A percentile compares a stretch with the other conserved stretches of the same genome.
These are phyloP conservation scores for Ailurus styani DNA, from an alignment of 2,113 vertebrate genomes.

Conservation along the genomic window DNA sequence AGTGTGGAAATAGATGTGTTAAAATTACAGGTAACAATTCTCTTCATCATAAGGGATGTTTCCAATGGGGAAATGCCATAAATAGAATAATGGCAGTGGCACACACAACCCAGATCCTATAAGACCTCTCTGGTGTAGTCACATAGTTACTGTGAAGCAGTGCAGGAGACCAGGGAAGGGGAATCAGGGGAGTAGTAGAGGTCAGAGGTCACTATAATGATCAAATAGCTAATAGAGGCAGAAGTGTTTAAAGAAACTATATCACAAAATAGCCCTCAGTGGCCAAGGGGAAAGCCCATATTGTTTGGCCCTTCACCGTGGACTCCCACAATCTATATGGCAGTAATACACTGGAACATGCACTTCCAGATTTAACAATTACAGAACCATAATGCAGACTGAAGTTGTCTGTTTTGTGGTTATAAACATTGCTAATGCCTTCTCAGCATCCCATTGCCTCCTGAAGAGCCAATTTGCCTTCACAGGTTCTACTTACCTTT, in stretches of 20 bases:
- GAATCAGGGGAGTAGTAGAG: neutral
- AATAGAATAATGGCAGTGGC: neutral
- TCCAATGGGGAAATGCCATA: neutral
- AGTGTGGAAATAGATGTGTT: neutral
- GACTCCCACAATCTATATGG: neutral
- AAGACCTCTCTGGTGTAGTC: neutral
- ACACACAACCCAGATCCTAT: too few species aligned
- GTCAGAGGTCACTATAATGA: neutral
- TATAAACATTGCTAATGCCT: neutral
- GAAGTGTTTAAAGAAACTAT: neutral
- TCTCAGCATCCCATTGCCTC: neutral
- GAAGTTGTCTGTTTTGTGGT: neutral
- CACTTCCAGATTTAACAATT: neutral
- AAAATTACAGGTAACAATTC: neutral
- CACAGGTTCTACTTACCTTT: neutral
- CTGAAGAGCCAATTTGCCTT: neutral
- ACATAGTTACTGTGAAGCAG: neutral
- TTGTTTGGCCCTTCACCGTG: neutral
- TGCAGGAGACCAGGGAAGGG: neutral
- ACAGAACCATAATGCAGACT: neutral
- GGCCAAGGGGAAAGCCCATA: neutral
- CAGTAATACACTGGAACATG: too few species aligned
- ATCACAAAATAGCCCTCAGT: neutral
- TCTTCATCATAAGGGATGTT: neutral
- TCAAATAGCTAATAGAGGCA: neutral